A percentile compares a stretch with the other conserved stretches of the same genome.
phyloP scores from a whole-genome alignment of 2,888 invertebrate species.

The Thymelicus acteon region DNA sequence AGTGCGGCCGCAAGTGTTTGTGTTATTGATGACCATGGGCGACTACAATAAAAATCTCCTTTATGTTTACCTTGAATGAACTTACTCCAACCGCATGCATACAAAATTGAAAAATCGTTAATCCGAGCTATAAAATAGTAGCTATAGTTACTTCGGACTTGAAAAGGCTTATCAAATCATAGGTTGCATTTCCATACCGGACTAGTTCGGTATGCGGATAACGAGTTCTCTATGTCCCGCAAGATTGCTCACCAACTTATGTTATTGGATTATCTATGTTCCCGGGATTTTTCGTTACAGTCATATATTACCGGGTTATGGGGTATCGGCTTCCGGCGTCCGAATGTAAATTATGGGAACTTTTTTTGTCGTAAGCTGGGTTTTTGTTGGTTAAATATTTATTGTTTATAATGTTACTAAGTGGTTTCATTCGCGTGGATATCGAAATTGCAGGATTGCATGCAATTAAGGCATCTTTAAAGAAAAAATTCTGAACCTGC shows the following conservation, averaged over 20 bases:
- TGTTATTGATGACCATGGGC: too few species aligned
- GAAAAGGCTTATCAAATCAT: constrained; percentile 7
- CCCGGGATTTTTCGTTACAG: background rate
- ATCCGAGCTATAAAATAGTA: background rate
- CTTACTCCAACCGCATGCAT: too few species aligned
- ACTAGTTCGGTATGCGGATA: constrained; percentile 12
- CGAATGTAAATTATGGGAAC: constrained; percentile 6
- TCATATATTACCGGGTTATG: constrained; percentile 4
- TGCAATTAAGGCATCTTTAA: too few species aligned
- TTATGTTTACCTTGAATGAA: too few species aligned
- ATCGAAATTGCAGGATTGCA: too few species aligned
- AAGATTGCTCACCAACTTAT: constrained; percentile 3
- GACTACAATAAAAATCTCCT: too few species aligned
- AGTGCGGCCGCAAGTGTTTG: too few species aligned
- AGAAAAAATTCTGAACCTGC: too few species aligned
- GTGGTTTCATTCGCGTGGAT: background rate
- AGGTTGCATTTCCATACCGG: background rate
- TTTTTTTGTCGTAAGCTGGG: background rate
- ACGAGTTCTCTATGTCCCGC: background rate
- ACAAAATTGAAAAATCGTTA: too few species aligned
- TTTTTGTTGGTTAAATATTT: background rate
- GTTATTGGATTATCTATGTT: background rate
- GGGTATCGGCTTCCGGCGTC: constrained; percentile 1
- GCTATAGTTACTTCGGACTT: background rate
- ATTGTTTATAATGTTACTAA: background rate